Percentiles rank a stretch among this genome's conserved stretches.
Conservation (phyloP, 2,888 invertebrate genomes). For the Seira ritae region DNA sequence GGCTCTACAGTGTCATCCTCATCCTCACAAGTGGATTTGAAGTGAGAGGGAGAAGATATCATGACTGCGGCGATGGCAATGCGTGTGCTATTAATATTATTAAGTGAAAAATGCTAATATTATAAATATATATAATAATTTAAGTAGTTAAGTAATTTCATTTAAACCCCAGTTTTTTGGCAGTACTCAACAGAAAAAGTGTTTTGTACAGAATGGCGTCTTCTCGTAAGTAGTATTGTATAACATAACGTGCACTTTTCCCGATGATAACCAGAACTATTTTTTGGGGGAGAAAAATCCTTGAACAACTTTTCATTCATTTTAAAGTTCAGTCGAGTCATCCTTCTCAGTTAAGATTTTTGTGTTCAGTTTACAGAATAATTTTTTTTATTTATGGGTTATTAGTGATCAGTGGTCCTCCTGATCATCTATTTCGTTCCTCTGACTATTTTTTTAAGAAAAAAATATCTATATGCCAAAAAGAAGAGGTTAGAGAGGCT, state of each 20-base stretch:
- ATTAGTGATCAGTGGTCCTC: slow-evolving; percentile 3
- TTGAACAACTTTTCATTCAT: slow-evolving; percentile 14
- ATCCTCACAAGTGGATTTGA: too few relatives aligned
- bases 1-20: too few relatives aligned
- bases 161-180: slow-evolving; percentile 17
- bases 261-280: not conserved
- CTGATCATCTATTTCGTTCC: not conserved
- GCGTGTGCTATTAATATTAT: too few relatives aligned
- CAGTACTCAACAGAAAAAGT: slow-evolving; percentile 63
- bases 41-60: too few relatives aligned
- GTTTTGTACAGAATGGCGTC: slow-evolving; percentile 41
- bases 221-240: not conserved
- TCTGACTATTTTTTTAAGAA: not conserved
- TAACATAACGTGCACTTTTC: not conserved
- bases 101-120: too few relatives aligned
- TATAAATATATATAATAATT: too few relatives aligned
- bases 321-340: slow-evolving; percentile 5
- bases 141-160: too few relatives aligned
- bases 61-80: too few relatives aligned
- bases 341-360: too few relatives aligned
- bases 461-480: slow-evolving; percentile 4
- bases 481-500: not conserved
- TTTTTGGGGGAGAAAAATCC: not conserved
- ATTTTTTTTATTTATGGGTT: slow-evolving; percentile 12
- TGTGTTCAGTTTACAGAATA: not conserved